Evolutionary conservation across 2,888 invertebrate species (phyloP), one percentile per base, ranked within the genome.

Genomic region (Tanypteryx hageni): DNA sequence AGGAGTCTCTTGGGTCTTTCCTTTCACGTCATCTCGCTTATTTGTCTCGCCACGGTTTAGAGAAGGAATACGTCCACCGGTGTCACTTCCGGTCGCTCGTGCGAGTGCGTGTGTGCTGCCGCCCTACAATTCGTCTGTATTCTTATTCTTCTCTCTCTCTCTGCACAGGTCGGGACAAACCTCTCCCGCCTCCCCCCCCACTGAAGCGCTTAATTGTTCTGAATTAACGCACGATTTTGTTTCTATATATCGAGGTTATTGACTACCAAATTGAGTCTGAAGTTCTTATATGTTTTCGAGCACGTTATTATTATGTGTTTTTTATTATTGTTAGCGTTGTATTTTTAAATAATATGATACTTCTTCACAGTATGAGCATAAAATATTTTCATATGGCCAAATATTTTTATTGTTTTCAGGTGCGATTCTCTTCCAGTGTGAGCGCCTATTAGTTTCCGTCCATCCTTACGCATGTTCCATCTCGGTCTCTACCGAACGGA

Each of bases 21-120:
- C 22, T 27, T 13, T 22, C 76, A 22, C 76, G 22, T 76, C 76
- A n/a, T 10, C 11, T n/a, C 76, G 8, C 76, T 27, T 76, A 76
- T 76, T 76, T 76, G 76, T 76, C 27, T 27, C 18, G 22, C 76
- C 76, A 76, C 27, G 76, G 76, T 22, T 22, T 22, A 22, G 68
- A 68, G n/a, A 68, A 68, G 68, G 27, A 22, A 76, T 76, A 22
- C 76, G 22, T 22, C 10, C n/a, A 8, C 68, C 22, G 22, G 22
- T 27, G 76, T 76, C 76, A 27, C 76, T 76, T 76, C 76, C 76
- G 76, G 76, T 76, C 27, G 76, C 76, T 27, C 76, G 22, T 27
- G 76, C 76, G 76, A 76, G 76, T 27, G 13, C 27, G 22, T n/a
- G 22, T 10, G 22, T 22, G 22, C 27, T 13, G 22, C 27, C 76